A percentile compares a stretch with the other conserved stretches of the same genome.
Evolutionary conservation across 2,113 vertebrate species (phyloP).

Genomic region (Trogon melanurus): DNA sequence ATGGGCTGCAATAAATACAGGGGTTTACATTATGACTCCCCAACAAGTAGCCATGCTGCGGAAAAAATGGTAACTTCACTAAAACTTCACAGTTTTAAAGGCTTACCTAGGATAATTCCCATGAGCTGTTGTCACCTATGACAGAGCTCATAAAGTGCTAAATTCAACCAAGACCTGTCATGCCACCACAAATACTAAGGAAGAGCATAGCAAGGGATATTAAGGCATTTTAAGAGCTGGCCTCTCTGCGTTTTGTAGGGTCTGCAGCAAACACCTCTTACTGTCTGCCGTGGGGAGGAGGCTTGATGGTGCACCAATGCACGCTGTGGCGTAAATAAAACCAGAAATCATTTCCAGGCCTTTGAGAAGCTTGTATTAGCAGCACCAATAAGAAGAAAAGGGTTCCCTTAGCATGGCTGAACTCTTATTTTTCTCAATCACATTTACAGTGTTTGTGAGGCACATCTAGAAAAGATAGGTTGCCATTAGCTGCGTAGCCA

Average conservation of each 20-base stretch:
- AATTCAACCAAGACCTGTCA: neutral
- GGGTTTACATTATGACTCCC: neutral
- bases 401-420: neutral
- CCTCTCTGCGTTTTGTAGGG: neutral
- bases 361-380: neutral
- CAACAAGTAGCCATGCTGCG: neutral
- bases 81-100: neutral
- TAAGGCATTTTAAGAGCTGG: neutral
- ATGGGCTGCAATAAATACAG: neutral
- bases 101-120: neutral
- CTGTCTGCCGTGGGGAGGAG: neutral
- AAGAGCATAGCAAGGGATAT: neutral
- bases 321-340: neutral
- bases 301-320: neutral
- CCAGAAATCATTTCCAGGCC: neutral
- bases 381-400: neutral
- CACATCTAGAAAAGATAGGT: neutral
- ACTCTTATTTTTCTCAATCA: rapidly evolving
- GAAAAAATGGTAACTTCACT: neutral
- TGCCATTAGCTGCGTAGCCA: neutral
- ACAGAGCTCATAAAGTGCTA: neutral
- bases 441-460: neutral
- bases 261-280: neutral
- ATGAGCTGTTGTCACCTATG: neutral
- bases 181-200: neutral